A percentile compares a stretch with the other conserved stretches of the same genome.
These are phyloP conservation scores for Proterorhinus semilunaris DNA, from an alignment of 2,113 vertebrate genomes.

Conservation along the genomic window DNA sequence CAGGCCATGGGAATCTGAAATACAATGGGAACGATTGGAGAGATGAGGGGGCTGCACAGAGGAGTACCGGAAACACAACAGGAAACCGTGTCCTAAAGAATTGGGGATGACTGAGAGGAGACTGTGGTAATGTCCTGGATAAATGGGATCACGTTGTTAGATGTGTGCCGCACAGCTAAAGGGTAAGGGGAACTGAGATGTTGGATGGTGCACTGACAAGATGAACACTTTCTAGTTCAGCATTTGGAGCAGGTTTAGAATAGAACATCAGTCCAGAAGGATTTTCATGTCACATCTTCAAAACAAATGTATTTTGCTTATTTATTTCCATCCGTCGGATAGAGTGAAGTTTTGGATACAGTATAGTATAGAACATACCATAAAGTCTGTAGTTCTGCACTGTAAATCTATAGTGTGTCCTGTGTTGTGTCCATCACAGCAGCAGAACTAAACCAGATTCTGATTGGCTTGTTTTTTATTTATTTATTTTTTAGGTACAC, in stretches of 20 bases:
- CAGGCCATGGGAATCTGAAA: conserved; percentile 63
- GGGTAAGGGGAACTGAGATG: conserved; percentile 29
- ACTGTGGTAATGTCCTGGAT: conserved; percentile 54
- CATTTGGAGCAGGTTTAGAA: conserved; percentile 29
- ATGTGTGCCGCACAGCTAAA: conserved; percentile 53
- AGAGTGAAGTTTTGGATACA: not conserved
- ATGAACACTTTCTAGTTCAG: conserved; percentile 5
- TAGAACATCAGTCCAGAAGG: conserved; percentile 5
- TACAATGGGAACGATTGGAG: conserved; percentile 62
- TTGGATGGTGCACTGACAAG: conserved; percentile 18
- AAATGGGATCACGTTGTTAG: conserved; percentile 43
- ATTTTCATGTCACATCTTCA: not conserved
- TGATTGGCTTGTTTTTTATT: no score
- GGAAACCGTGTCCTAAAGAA: conserved; percentile 64
- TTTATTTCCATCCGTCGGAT: not conserved
- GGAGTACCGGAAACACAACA: conserved; percentile 66
- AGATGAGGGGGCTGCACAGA: conserved; percentile 21
- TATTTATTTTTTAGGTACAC: no score
- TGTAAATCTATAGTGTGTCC: no score
- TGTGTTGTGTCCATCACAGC: no score
- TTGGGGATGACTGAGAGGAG: conserved; percentile 48
- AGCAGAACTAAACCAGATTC: no score
- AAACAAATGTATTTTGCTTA: not conserved
- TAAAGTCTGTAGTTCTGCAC: no score
- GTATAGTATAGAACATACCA: no score